These are phyloP conservation scores for Chymomyza costata DNA, from an alignment of 1,140 invertebrate genomes.

Conservation along the genomic window DNA sequence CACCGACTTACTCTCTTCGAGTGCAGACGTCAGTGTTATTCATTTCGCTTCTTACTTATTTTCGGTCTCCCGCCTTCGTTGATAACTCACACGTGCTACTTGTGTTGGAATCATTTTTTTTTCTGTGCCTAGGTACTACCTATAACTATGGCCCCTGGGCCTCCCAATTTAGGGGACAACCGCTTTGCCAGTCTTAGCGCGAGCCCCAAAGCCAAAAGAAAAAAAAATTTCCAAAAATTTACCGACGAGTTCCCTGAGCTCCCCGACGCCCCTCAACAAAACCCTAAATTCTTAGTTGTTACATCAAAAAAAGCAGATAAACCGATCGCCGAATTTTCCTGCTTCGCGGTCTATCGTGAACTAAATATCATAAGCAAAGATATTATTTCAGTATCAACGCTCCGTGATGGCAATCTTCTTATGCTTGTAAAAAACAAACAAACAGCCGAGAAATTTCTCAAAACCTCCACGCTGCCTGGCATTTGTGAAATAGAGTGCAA, in stretches of 20 bases:
- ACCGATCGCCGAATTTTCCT: not conserved
- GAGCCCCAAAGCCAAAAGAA: no score
- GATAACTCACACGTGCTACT: no score
- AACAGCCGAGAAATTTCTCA: conserved; percentile 3
- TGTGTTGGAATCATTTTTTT: no score
- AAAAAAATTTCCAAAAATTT: conserved; percentile 8
- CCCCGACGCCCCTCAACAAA: not conserved
- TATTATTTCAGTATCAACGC: conserved; percentile 5
- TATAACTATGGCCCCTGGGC: conserved; percentile 5
- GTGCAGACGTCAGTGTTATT: no score
- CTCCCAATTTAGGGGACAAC: conserved; percentile 1
- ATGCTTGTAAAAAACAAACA: conserved; percentile 1
- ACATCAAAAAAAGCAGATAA: conserved; percentile 6
- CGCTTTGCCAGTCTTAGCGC: no score
- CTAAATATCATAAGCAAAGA: conserved; percentile 7
- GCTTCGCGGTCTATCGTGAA: conserved; percentile 4
- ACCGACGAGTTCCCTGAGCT: no score
- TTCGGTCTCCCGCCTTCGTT: no score
- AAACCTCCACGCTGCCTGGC: no score
- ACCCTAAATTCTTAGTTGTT: conserved; percentile 6
- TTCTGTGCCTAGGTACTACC: no score
- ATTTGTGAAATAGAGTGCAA: conserved; percentile 6
- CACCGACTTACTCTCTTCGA: no score
- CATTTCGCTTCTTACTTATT: no score
- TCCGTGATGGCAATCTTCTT: not conserved